Conservation (phyloP, 1,140 invertebrate genomes). For the Temnothorax longispinosus region DNA sequence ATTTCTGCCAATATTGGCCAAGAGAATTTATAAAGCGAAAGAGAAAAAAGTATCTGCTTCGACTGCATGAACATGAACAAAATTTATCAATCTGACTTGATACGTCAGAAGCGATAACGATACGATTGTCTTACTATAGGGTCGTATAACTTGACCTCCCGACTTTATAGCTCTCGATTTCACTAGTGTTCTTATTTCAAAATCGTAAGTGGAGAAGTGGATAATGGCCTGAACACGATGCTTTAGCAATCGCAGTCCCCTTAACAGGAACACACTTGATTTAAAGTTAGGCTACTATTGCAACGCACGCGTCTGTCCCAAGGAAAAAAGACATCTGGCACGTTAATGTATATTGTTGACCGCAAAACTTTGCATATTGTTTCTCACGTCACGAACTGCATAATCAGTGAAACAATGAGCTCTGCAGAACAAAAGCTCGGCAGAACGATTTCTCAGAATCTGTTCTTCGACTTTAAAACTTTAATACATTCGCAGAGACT, state of each 20-base stretch:
- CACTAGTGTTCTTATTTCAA: conserved; percentile 25
- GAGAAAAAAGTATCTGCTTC: neutral
- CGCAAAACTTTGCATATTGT: conserved; percentile 15
- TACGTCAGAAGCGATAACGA: neutral
- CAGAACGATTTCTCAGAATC: neutral
- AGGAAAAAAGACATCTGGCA: neutral
- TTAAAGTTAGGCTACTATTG: neutral
- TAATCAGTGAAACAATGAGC: conserved; percentile 25
- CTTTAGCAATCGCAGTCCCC: neutral
- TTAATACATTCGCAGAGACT: neutral
- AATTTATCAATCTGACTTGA: neutral
- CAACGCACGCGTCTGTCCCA: neutral
- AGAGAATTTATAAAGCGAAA: neutral
- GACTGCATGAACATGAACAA: neutral
- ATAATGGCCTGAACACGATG: neutral
- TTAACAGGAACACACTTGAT: neutral
- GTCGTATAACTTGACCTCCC: conserved; percentile 13
- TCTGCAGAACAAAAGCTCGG: neutral
- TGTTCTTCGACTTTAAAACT: neutral
- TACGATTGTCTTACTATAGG: neutral
- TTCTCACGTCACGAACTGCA: neutral
- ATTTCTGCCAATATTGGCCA: neutral
- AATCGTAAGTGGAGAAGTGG: neutral
- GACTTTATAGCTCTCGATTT: conserved; percentile 25
- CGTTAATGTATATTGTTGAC: neutral